Conservation (phyloP, 2,113 vertebrate genomes). For the Seriola quinqueradiata region DNA sequence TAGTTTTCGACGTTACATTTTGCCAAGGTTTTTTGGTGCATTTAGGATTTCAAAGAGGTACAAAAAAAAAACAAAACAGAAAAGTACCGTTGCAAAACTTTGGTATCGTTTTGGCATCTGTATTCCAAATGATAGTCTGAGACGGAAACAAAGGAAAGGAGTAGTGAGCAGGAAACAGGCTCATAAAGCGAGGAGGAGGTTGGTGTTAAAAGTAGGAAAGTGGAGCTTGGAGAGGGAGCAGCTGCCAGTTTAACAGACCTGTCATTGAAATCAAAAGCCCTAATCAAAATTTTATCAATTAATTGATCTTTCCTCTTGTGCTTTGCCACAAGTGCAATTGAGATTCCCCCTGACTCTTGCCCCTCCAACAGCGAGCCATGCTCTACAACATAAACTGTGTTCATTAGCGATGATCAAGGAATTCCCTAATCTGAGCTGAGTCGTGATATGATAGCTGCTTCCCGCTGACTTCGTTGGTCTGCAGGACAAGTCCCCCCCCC, state of each 20-base stretch:
- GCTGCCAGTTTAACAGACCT: constrained; percentile 70
- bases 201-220: constrained; percentile 34
- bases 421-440: constrained; percentile 73
- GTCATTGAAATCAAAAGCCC: constrained; percentile 75
- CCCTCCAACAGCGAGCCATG: constrained; percentile 47
- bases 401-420: constrained; percentile 82
- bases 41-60: neutral
- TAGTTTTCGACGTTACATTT: neutral
- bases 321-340: constrained; percentile 71
- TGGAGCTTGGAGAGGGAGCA: constrained; percentile 47
- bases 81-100: neutral
- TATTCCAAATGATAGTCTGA: neutral
- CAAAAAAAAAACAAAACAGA: too few relatives aligned
- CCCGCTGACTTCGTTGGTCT: constrained; percentile 59
- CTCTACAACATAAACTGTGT: constrained; percentile 76
- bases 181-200: constrained; percentile 12
- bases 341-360: constrained; percentile 57
- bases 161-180: neutral
- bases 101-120: neutral
- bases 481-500: constrained; percentile 57
- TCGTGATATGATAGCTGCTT: constrained; percentile 71
- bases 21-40: neutral
- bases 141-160: constrained; percentile 10
- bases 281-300: constrained; percentile 86
- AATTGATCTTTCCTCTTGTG: constrained; percentile 84